Evolutionary conservation across 2,797 vertebrate species (phyloP), one percentile per base, ranked within the genome.

Genomic region (Allochrocebus solatus): DNA sequence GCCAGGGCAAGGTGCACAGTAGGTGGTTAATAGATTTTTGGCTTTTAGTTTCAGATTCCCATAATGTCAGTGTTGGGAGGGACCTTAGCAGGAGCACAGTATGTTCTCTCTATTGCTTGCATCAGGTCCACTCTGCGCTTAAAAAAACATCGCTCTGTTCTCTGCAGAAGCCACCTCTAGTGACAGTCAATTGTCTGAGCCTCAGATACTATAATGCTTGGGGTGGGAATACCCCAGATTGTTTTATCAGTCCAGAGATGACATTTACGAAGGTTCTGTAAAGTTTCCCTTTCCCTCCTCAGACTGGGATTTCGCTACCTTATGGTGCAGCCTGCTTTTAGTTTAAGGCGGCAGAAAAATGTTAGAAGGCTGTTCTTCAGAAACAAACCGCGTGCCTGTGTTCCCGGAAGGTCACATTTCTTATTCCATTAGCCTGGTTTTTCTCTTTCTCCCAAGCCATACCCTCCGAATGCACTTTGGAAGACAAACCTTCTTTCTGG

Each of bases 51-150:
- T 89, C 26, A 41, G 41, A 13, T 53, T 61, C 61, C 11, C 22
- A 12, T 43, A 10, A 14, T 36, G 39, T 30, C n/a, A 46, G 59
- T 13, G 28, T 3, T 41, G 13, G 75, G 43, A 39, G 70, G 48
- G 39, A 17, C 80, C 26, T 48, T 39, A 43, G 6, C 55, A 0
- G 46, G 19, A 30, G 1, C 12, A 8, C 6, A 0, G 5, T 0
- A 0, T 22, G n/a, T 43, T 16, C 30, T 36, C 24, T n/a, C 67
- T 55, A 21, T 70, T 89, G 41, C 79, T 41, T 26, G 79, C 19
- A 9, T 26, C 1, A 0, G 13, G 21, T 41, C 53, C 1, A 13
- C 8, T 43, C 61, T 41, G 53, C n/a, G 26, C 75, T 75, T 59
- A 64, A 26, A 2, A n/a, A n/a, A 46, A 86, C 41, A 26, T 84